Percentiles rank a stretch among this genome's conserved stretches.
Evolutionary conservation across 2,888 invertebrate species (phyloP).

Genomic region (Parapristionchus giblindavisi): DNA sequence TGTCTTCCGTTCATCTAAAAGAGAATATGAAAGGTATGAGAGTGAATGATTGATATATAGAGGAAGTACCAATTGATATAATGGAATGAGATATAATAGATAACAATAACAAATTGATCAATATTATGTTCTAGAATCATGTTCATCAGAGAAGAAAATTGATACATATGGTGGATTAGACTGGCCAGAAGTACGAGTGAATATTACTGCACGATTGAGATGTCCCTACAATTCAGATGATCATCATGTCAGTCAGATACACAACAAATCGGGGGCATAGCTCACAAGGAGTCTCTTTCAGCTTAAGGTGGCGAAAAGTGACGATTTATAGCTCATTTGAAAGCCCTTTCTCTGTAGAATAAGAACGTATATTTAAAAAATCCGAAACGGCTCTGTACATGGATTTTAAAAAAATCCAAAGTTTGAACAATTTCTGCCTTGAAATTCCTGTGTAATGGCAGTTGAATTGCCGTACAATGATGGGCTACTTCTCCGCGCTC

Average conservation of each 20-base stretch:
- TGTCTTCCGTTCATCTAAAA: not conserved
- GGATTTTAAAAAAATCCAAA: too few relatives aligned
- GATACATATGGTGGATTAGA: slow-evolving; percentile 65
- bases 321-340: too few relatives aligned
- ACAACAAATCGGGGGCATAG: too few relatives aligned
- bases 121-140: slow-evolving; percentile 57
- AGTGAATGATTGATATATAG: not conserved
- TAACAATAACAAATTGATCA: not conserved
- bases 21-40: slow-evolving; percentile 3
- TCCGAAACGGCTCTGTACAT: too few relatives aligned
- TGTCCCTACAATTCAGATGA: slow-evolving; percentile 43
- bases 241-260: not conserved
- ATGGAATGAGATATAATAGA: not conserved
- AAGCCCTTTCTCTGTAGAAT: too few relatives aligned
- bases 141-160: slow-evolving; percentile 57
- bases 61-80: not conserved
- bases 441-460: too few relatives aligned
- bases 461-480: too few relatives aligned
- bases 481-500: too few relatives aligned
- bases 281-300: too few relatives aligned
- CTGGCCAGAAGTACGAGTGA: slow-evolving; percentile 59
- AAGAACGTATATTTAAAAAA: too few relatives aligned
- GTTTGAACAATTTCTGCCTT: too few relatives aligned
- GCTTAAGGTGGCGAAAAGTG: too few relatives aligned
- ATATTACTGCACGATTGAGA: slow-evolving; percentile 45